Base-by-base conservation (phyloP, 2,888 invertebrate species). In the Tenthredo notha region DNA sequence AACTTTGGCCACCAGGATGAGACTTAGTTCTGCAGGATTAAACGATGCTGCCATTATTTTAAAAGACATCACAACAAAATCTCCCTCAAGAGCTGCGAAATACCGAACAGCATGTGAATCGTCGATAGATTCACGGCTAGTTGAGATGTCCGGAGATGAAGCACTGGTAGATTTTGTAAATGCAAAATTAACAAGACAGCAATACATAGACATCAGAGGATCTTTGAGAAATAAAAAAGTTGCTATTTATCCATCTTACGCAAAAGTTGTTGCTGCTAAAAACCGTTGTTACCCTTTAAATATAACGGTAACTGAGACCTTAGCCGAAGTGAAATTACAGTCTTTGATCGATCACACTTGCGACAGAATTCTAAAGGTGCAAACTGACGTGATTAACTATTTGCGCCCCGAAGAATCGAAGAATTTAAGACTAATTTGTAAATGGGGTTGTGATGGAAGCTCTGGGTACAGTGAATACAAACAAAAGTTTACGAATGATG, bases 401-500 rank as follows among this genome's bases (percentile, higher is more conserved):
- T 80, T 83, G 72, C 65, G 80, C 74, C 5, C 29, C 12, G 85
- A 82, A 58, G 70, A 78, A 15, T 74, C 77, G n/a, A 33, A 83
- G n/a, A 54, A 86, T 74, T 72, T 87, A 58, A 80, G 84, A 84
- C 86, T 86, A 25, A 86, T 88, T 78, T 88, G 85, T 74, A 87
- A 88, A 54, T 87, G 87, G 87, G 85, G 86, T 61, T 87, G 87
- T 77, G 84, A 87, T 50, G 87, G 87, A 37, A 87, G 83, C 70
- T 86, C 86, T 74, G 85, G 86, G 7, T 86, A 88, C 80, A 86
- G 86, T 84, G 78, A 50, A 25, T 84, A 85, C 54, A 77, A 80
- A 54, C 77, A 85, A 70, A 85, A 84, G 84, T 86, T 87, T 85
- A 54, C 33, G 61, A 72, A 84, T 74, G 86, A 70, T 80, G 85